Evolutionary conservation across 1,140 invertebrate species (phyloP).

Genomic region (Chironomus tepperi): DNA sequence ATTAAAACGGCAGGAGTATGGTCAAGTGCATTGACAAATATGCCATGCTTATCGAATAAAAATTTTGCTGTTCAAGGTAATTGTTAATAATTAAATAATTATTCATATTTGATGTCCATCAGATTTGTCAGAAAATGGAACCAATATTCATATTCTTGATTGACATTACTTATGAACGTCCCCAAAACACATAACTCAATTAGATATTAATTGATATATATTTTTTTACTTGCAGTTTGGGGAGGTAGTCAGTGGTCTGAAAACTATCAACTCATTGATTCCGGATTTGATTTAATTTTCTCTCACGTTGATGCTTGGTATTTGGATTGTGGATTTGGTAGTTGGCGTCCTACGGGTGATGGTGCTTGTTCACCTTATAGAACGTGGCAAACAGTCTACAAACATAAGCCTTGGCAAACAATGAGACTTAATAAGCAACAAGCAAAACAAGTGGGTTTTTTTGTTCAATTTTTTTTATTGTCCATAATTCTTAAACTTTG

Average conservation of each 20-base stretch:
- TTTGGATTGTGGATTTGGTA: slow-evolving; percentile 73
- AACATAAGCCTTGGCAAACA: slow-evolving; percentile 62
- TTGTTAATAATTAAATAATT: no score
- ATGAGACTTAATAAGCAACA: slow-evolving; percentile 36
- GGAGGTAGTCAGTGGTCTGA: slow-evolving; percentile 66
- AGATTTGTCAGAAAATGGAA: no score
- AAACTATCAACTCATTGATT: slow-evolving; percentile 59
- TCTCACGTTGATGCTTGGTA: slow-evolving; percentile 82
- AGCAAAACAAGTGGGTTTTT: slow-evolving; percentile 31
- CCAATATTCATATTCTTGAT: no score
- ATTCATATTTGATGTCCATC: no score
- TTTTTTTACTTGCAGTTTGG: slow-evolving; percentile 46
- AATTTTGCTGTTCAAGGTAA: slow-evolving; percentile 48
- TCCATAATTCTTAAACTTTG: slow-evolving; percentile 31
- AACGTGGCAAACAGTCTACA: slow-evolving; percentile 75
- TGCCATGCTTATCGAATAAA: slow-evolving; percentile 55
- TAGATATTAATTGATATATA: no score
- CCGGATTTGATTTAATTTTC: slow-evolving; percentile 66
- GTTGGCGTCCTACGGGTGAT: slow-evolving; percentile 59
- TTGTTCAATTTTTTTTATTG: slow-evolving; percentile 28
- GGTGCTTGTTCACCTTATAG: slow-evolving; percentile 71
- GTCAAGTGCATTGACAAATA: slow-evolving; percentile 69
- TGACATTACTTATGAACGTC: no score
- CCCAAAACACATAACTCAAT: no score
- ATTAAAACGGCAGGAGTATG: slow-evolving; percentile 60